These are phyloP conservation scores for Perdita meconis DNA, from an alignment of 2,888 invertebrate genomes.

Conservation along the genomic window DNA sequence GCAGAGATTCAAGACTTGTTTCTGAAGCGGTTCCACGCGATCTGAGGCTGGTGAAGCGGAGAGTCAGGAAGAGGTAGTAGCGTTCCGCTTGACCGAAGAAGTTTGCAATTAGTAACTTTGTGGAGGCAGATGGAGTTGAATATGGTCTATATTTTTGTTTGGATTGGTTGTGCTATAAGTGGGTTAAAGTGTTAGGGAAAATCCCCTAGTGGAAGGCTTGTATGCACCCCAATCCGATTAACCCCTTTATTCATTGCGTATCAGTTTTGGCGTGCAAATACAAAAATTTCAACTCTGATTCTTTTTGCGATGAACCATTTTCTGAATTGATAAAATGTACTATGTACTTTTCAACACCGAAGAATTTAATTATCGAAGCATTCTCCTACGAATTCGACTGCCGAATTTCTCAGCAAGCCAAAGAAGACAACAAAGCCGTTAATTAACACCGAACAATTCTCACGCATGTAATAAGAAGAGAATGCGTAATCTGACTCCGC, in stretches of 20 bases:
- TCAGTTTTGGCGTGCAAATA: no score
- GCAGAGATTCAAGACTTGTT: background rate
- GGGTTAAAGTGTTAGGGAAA: no score
- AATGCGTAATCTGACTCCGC: slow-evolving; percentile 50
- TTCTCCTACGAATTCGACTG: background rate
- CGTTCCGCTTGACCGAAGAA: background rate
- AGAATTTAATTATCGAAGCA: no score
- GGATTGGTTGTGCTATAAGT: no score
- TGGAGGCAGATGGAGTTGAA: background rate
- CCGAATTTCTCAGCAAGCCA: background rate
- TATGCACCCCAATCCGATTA: no score
- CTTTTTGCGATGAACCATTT: no score
- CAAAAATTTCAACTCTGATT: no score
- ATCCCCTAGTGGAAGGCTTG: no score
- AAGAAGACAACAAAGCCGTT: background rate
- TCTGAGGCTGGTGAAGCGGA: background rate
- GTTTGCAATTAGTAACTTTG: background rate
- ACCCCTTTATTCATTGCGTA: no score
- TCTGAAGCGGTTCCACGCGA: background rate
- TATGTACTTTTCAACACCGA: no score
- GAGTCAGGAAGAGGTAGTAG: background rate
- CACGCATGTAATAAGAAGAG: slow-evolving; percentile 16
- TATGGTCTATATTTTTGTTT: no score
- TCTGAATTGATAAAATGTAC: no score
- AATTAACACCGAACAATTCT: background rate